Conservation (phyloP, 2,113 vertebrate species). For the Pelvicachromis taeniatus region DNA sequence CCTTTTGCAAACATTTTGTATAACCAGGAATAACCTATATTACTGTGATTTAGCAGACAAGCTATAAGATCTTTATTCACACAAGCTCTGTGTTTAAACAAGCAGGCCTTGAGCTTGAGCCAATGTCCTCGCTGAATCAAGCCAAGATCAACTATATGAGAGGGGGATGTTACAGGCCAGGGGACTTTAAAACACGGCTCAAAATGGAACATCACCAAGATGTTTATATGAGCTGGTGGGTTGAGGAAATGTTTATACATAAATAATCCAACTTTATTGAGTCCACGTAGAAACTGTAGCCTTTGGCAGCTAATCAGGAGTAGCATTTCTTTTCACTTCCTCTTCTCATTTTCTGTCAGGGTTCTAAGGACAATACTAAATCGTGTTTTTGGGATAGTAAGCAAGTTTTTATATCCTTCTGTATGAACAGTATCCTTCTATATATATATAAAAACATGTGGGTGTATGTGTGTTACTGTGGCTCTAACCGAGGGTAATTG, state of each 20-base stretch:
- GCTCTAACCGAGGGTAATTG: not conserved
- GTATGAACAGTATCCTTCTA: not conserved
- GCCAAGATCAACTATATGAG: not conserved
- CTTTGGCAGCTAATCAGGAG: not conserved
- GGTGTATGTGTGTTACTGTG: not conserved
- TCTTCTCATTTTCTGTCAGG: accelerated
- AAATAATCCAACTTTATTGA: accelerated
- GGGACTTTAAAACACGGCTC: not conserved
- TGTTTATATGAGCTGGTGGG: accelerated
- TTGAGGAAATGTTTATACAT: not conserved
- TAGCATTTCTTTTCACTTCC: not conserved
- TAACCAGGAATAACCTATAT: not conserved
- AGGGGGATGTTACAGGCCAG: accelerated
- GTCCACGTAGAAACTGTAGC: accelerated
- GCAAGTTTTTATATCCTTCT: accelerated
- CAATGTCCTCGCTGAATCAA: not conserved
- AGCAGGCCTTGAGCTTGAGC: accelerated
- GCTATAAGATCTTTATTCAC: not conserved
- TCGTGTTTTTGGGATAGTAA: accelerated
- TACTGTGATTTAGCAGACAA: not conserved
- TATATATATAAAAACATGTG: no score
- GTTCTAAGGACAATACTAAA: accelerated
- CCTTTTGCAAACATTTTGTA: not conserved
- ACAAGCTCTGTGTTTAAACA: accelerated
- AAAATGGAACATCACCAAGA: accelerated